Evolutionary conservation across 92 coral and sea anemone genomes (phyloP), one percentile per base, ranked within the genome.

Genomic region (Isaurus tuberculatus): DNA sequence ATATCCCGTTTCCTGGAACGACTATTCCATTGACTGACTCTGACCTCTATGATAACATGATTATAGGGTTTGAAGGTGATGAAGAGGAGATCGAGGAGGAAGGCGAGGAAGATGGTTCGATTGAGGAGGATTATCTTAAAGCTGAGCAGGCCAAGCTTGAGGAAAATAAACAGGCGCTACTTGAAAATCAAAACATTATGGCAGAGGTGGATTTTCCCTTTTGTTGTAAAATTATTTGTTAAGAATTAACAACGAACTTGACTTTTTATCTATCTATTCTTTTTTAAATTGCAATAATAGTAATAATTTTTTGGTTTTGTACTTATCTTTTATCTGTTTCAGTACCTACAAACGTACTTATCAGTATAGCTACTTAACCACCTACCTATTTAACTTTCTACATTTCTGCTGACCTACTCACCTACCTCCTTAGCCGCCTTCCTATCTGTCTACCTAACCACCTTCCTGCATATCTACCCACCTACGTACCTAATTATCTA

Each of bases 101-200:
- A 13, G 44, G 10, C 9, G 44, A 5, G 44, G 92, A 66, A 20
- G 94, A 71, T n/a, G 89, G 85, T 33, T 89, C 87, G 0, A 79
- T 61, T 25, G 66, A 87, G 8, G 99, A 97, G 13, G 99, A 97
- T 64, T 72, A 79, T n/a, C 89, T 97, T 84, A 97, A 94, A 71
- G 79, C 92, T 58, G 94, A 94, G 53, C 99, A 94, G 83, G 90
- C 81, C 40, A 94, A 88, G 73, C 86, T 97, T 31, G 99, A 97
- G 68, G 89, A 93, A 53, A 94, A 94, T 73, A 97, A 94, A 86
- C 92, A 90, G 73, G 94, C 94, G 2, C 81, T 94, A 23, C 84
- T 89, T 34, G 97, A 92, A 46, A 92, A 94, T 70, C 99, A 97
- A 65, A 87, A 91, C 44, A 90, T 97, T 84, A 89, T 97, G 87